phyloP scores from a whole-genome alignment of 2,797 vertebrate species.

The Sebastes diploproa region DNA sequence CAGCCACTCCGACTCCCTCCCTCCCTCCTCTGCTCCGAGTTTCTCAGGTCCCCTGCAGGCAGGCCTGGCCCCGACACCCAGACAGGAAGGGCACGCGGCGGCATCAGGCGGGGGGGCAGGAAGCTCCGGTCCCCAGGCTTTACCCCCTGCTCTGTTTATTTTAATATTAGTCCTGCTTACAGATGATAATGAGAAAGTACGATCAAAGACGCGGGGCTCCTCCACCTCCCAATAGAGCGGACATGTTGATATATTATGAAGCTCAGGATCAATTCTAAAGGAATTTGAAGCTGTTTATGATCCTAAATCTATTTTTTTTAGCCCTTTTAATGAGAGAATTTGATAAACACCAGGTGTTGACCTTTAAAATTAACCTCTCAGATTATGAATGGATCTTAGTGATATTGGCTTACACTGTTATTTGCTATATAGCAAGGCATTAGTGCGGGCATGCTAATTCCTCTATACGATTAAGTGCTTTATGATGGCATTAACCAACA shows the following conservation, averaged over 20 bases:
- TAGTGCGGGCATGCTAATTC: conserved; percentile 34
- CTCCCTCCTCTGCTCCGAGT: background rate
- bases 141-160: conserved; percentile 54
- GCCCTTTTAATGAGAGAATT: conserved; percentile 35
- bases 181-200: conserved; percentile 37
- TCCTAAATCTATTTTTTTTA: conserved; percentile 50
- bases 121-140: conserved; percentile 47
- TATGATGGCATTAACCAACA: conserved; percentile 50
- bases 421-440: conserved; percentile 48
- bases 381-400: conserved; percentile 44
- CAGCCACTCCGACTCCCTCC: conserved; percentile 18
- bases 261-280: conserved; percentile 47
- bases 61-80: conserved; percentile 37
- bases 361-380: conserved; percentile 57
- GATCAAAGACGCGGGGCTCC: conserved; percentile 22
- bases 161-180: conserved; percentile 50
- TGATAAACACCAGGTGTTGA: conserved; percentile 59
- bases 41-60: conserved; percentile 45
- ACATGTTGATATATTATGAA: conserved; percentile 28
- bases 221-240: background rate
- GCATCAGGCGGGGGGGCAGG: conserved; percentile 55
- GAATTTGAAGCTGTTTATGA: conserved; percentile 45
- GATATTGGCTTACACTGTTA: conserved; percentile 37
- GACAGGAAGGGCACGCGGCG: conserved; percentile 59
- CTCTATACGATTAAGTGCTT: conserved; percentile 46